phyloP scores from a whole-genome alignment of 2,888 invertebrate species.

The Leistus spinibarbis region DNA sequence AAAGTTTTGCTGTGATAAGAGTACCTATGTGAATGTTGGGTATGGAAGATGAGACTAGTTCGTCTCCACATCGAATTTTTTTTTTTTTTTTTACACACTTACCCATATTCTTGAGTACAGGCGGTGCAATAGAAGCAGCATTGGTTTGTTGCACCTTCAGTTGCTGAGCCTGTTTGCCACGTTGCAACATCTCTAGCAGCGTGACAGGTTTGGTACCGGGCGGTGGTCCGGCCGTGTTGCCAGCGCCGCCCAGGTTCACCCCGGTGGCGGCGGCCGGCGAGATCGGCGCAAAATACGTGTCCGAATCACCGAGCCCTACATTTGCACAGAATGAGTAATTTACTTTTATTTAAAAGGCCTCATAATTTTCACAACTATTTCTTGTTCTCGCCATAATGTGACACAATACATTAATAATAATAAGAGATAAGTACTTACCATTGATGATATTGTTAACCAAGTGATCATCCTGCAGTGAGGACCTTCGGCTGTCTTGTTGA shows the following conservation, averaged over 20 bases:
- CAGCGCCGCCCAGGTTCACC: constrained; percentile 40
- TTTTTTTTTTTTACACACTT: too few relatives aligned
- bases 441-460: constrained; percentile 69
- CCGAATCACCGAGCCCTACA: constrained; percentile 57
- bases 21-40: too few relatives aligned
- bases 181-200: constrained; percentile 72
- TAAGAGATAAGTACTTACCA: constrained; percentile 54
- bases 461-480: constrained; percentile 66
- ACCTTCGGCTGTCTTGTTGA: constrained; percentile 56
- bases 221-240: constrained; percentile 39
- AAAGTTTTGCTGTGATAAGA: too few relatives aligned
- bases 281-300: constrained; percentile 73
- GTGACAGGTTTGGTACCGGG: constrained; percentile 54
- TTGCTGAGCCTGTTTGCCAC: constrained; percentile 63
- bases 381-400: background rate
- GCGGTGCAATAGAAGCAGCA: constrained; percentile 40
- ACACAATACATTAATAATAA: background rate
- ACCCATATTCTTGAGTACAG: constrained; percentile 43
- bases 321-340: background rate
- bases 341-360: background rate
- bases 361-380: too few relatives aligned
- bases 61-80: background rate
- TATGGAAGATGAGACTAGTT: too few relatives aligned
- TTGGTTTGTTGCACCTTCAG: constrained; percentile 21
- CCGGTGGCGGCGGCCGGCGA: constrained; percentile 65